Percentiles rank a stretch among this genome's conserved stretches.
phyloP scores from a whole-genome alignment of 2,113 vertebrate genomes.

The Oncorhynchus keta region DNA sequence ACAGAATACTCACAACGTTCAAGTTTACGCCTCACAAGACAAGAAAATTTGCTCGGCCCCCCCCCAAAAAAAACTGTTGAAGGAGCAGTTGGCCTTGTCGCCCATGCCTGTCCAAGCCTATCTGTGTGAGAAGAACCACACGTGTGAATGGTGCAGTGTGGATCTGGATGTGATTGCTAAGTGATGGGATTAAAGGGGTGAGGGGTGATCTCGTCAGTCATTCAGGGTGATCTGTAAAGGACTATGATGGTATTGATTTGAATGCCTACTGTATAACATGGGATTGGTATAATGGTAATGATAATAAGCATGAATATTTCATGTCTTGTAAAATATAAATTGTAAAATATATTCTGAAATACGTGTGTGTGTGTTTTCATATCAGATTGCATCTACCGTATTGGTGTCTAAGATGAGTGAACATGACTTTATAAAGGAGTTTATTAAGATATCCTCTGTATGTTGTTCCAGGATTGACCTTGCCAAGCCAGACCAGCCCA shows the following conservation, averaged over 20 bases:
- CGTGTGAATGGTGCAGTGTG: neutral
- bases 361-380: neutral
- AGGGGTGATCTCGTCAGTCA: neutral
- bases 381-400: neutral
- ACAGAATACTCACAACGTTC: too few relatives aligned
- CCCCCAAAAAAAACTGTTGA: too few relatives aligned
- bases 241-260: too few relatives aligned
- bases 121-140: neutral
- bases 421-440: neutral
- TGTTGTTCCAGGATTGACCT: constrained; percentile 85
- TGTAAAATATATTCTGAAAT: too few relatives aligned
- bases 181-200: constrained; percentile 24
- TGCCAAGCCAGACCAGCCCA: constrained; percentile 92
- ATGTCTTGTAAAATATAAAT: too few relatives aligned
- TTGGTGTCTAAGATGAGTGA: neutral
- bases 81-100: too few relatives aligned
- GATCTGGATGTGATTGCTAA: neutral
- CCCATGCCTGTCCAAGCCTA: neutral
- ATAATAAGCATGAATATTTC: too few relatives aligned
- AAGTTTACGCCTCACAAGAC: too few relatives aligned
- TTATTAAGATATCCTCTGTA: neutral
- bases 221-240: constrained; percentile 3
- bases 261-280: neutral
- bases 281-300: neutral
- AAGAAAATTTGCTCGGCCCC: too few relatives aligned